These are phyloP conservation scores for Scopus umbretta DNA, from an alignment of 2,113 vertebrate species.

Conservation along the genomic window DNA sequence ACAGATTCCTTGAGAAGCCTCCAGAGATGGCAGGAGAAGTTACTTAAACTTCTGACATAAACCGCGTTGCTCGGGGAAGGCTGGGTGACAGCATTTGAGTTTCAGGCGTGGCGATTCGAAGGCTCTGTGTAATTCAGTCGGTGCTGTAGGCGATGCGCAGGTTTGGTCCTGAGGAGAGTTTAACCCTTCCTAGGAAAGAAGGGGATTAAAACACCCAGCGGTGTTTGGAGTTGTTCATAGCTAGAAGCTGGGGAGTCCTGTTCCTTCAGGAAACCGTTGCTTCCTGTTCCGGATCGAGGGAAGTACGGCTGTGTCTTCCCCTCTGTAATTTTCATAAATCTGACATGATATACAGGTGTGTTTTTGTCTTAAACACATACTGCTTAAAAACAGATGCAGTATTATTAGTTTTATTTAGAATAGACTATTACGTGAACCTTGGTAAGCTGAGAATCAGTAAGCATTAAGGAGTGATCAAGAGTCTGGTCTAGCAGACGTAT, in stretches of 20 bases:
- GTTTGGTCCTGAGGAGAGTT: not conserved
- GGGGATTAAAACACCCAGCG: fast-evolving
- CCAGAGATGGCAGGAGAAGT: not conserved
- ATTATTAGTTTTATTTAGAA: not conserved
- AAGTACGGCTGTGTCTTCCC: not conserved
- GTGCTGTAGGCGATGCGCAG: not conserved
- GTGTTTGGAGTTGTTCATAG: not conserved
- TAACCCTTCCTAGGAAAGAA: not conserved
- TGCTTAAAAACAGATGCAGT: not conserved
- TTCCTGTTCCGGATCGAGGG: not conserved
- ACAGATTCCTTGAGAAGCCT: not conserved
- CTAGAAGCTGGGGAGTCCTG: not conserved
- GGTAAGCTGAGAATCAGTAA: not conserved
- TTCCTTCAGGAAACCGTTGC: not conserved
- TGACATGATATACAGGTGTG: not conserved
- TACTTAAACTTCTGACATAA: not conserved
- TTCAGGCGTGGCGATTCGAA: fast-evolving
- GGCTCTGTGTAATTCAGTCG: not conserved
- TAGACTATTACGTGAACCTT: not conserved
- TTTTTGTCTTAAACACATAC: not conserved
- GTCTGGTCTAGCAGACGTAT: not conserved
- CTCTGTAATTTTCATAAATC: not conserved
- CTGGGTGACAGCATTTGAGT: not conserved
- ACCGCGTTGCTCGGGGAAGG: not conserved
- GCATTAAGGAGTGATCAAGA: not conserved